Evolutionary conservation across 2,888 invertebrate genomes (phyloP), one percentile per base, ranked within the genome.

Genomic region (Agrochola litura): DNA sequence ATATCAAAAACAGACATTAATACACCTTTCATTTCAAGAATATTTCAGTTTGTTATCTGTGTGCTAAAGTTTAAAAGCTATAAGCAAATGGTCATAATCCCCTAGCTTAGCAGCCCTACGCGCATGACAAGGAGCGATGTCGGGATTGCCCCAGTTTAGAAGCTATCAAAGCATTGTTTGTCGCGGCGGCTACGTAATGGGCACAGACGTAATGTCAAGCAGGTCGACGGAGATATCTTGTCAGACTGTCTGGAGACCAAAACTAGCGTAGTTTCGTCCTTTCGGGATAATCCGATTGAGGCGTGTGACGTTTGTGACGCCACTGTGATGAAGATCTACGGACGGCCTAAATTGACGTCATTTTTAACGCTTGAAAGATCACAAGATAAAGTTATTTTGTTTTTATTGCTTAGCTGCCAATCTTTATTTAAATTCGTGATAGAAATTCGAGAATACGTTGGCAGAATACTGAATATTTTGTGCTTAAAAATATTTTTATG

Each of bases 81-180:
- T 76, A 79, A 81, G 52, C 70, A 75, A 86, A 79, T 71, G 73
- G 67, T 60, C 76, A 81, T 88, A 85, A 88, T 86, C 81, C 77
- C 65, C 68, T 49, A 56, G 89, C 78, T 81, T 76, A 90, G 88
- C 91, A 91, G 73, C 91, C 91, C 91, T 91, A 87, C 79, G 83
- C 82, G 83, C 89, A 91, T 91, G 95, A 95, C 92, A 93, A 91
- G 92, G 95, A 96, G 88, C 91, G 93, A 92, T 93, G 91, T 91
- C 86, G 91, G 94, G 94, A 94, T 95, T 94, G 95, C 90, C 95
- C 96, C 92, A 94, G 92, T 94, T 96, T 93, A 93, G 91, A 90
- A 91, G 92, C 92, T 91, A 93, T 93, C 93, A 92, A 91, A 94
- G 93, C 93, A 95, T 95, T 96, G 95, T 95, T 95, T 94, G 94